These are phyloP conservation scores for Craseonycteris thonglongyai DNA, from an alignment of 2,113 vertebrate species.

Conservation along the genomic window DNA sequence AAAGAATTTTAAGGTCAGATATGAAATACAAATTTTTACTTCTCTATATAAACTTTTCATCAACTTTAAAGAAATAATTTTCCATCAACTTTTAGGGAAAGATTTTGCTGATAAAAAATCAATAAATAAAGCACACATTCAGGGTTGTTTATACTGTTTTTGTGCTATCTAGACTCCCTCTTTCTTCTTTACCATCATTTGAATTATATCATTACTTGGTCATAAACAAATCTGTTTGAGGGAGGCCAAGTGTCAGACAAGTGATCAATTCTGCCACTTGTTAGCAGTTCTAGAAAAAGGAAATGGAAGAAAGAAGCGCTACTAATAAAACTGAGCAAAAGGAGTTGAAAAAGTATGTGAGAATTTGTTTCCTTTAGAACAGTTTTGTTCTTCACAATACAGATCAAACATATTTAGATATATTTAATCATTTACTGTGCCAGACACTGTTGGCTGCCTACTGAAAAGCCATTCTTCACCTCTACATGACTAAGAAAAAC, in stretches of 20 bases:
- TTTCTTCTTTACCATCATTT: neutral
- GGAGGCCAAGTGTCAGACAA: neutral
- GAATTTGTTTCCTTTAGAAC: neutral
- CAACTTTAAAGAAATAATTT: neutral
- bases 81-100: neutral
- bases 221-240: neutral
- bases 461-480: neutral
- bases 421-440: neutral
- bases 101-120: neutral
- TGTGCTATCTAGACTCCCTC: neutral
- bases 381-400: neutral
- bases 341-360: neutral
- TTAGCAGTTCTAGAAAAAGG: neutral
- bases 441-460: neutral
- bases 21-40: neutral
- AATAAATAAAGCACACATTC: neutral
- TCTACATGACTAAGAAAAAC: neutral
- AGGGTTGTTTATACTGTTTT: neutral
- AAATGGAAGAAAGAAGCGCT: neutral
- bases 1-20: neutral
- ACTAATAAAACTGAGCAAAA: neutral
- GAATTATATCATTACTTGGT: neutral
- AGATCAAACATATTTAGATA: neutral
- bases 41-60: neutral
- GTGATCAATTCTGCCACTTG: neutral